These are phyloP conservation scores for Isoperla grammatica DNA, from an alignment of 2,888 invertebrate genomes.

Conservation along the genomic window DNA sequence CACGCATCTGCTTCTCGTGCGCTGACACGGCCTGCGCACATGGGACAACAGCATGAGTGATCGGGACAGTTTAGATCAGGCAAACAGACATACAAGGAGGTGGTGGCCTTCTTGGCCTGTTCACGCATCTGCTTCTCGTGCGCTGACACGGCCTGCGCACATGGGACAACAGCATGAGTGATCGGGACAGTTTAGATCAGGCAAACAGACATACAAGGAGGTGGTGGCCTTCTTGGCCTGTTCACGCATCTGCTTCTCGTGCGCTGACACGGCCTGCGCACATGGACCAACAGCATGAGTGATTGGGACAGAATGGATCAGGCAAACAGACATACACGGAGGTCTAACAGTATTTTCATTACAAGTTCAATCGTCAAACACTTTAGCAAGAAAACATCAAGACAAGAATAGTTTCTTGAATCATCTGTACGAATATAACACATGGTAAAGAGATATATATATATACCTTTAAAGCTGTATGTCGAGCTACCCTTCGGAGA, in stretches of 20 bases:
- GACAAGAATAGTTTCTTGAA: no score
- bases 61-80: no score
- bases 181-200: no score
- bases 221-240: slow-evolving; percentile 94
- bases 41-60: background rate
- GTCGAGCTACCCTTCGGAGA: no score
- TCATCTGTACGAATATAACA: no score
- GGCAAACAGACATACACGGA: background rate
- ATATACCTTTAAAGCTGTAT: background rate
- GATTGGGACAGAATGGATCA: no score
- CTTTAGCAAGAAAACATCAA: slow-evolving; percentile 1
- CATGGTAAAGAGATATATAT: background rate
- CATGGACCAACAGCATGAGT: background rate
- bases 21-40: slow-evolving; percentile 63
- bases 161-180: background rate
- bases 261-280: slow-evolving; percentile 67
- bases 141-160: slow-evolving; percentile 63
- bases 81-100: slow-evolving; percentile 54
- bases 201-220: slow-evolving; percentile 51
- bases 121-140: slow-evolving; percentile 84
- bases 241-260: slow-evolving; percentile 81
- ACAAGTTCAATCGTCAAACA: background rate
- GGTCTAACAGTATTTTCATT: background rate
- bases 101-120: slow-evolving; percentile 92
- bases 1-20: slow-evolving; percentile 81